A percentile compares a stretch with the other conserved stretches of the same genome.
Conservation (phyloP, 2,113 vertebrate genomes). For the Hiodon tergisus region DNA sequence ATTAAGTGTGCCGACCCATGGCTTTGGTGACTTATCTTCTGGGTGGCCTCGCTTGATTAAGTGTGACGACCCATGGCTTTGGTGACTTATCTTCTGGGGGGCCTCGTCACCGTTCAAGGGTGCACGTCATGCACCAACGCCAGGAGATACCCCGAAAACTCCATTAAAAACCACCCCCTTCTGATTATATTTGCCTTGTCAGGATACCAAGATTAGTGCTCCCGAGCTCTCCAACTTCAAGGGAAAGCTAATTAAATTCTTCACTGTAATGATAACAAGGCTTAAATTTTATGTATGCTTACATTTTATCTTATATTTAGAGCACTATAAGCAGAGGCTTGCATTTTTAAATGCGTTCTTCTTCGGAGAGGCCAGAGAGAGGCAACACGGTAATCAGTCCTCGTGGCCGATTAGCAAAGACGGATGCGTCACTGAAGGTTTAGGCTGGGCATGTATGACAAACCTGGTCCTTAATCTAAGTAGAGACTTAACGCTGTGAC, state of each 20-base stretch:
- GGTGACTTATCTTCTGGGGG: background rate
- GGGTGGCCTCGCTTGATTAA: background rate
- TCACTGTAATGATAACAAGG: constrained; percentile 20
- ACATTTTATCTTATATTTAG: constrained; percentile 24
- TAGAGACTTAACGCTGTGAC: too few species aligned
- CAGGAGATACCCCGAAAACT: constrained; percentile 21
- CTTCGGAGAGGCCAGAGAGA: background rate
- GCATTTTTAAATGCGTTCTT: background rate
- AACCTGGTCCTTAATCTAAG: too few species aligned
- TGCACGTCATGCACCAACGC: background rate
- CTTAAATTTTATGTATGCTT: constrained; percentile 18
- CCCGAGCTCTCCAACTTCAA: constrained; percentile 25
- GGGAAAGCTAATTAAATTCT: constrained; percentile 29
- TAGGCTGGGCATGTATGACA: too few species aligned
- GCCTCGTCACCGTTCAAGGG: background rate
- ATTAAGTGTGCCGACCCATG: background rate
- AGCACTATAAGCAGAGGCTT: background rate
- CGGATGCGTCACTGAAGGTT: too few species aligned
- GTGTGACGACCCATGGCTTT: background rate
- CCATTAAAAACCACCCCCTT: constrained; percentile 12
- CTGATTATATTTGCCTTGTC: constrained; percentile 26
- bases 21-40: background rate
- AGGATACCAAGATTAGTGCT: constrained; percentile 26
- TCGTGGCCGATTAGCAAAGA: background rate
- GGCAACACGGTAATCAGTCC: constrained; percentile 5